Evolutionary conservation across 1,140 invertebrate species (phyloP).

Genomic region (Papilio polyxenes): DNA sequence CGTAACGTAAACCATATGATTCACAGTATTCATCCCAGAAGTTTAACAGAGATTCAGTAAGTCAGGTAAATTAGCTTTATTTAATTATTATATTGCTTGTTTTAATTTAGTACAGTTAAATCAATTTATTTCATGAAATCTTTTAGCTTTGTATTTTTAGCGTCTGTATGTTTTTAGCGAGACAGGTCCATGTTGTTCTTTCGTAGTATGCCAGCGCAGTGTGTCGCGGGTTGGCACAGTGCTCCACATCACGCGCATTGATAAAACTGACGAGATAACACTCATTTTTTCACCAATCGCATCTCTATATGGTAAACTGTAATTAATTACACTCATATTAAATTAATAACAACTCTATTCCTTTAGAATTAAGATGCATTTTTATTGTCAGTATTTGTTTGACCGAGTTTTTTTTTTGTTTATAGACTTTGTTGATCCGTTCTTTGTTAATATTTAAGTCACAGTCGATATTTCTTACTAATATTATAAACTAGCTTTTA

Average conservation of each 20-base stretch:
- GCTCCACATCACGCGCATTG: slow-evolving; percentile 47
- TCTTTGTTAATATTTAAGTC: neutral
- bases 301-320: slow-evolving; percentile 30
- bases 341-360: slow-evolving; percentile 4
- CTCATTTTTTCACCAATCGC: slow-evolving; percentile 27
- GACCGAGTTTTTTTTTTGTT: slow-evolving; percentile 14
- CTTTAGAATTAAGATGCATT: neutral
- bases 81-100: no score
- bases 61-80: no score
- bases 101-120: no score
- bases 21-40: no score
- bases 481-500: no score
- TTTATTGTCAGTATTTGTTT: neutral
- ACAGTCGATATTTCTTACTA: no score
- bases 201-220: slow-evolving; percentile 34
- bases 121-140: no score
- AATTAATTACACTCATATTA: slow-evolving; percentile 14
- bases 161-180: no score
- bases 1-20: no score
- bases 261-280: slow-evolving; percentile 43
- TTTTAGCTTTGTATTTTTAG: no score
- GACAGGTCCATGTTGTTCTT: slow-evolving; percentile 43
- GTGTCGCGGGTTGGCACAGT: slow-evolving; percentile 51
- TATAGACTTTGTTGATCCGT: neutral
- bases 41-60: no score